Conservation (phyloP, 2,113 vertebrate species). For the Podiceps cristatus region DNA sequence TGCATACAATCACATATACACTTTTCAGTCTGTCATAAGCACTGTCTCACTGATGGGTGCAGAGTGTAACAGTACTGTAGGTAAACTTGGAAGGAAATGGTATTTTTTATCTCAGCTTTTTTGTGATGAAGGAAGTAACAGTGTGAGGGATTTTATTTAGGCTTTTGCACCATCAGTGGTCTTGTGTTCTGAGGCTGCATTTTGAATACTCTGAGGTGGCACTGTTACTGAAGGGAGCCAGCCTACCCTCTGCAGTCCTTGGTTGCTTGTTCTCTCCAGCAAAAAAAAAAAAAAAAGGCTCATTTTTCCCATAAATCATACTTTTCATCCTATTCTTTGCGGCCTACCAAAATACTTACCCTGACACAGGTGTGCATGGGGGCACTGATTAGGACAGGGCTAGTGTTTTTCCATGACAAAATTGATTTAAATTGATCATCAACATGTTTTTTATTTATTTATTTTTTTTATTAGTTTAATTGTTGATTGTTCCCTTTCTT, state of each 20-base stretch:
- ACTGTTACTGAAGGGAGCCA: not conserved
- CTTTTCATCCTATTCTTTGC: not conserved
- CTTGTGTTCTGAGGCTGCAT: not conserved
- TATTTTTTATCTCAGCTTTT: not conserved
- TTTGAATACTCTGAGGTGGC: not conserved
- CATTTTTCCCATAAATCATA: not conserved
- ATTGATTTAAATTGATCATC: not conserved
- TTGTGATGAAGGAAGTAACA: not conserved
- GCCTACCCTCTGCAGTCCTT: not conserved
- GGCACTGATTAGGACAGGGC: not conserved
- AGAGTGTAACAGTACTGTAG: not conserved
- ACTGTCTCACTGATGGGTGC: not conserved
- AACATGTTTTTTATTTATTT: not conserved
- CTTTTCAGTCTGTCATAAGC: not conserved
- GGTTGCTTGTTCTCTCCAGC: not conserved
- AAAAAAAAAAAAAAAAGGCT: not conserved
- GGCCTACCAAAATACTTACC: not conserved
- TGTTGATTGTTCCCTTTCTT: slow-evolving; percentile 3
- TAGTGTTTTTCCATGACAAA: not conserved
- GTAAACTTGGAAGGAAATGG: not conserved
- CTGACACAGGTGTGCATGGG: not conserved
- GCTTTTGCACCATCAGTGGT: not conserved
- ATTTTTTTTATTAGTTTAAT: not conserved
- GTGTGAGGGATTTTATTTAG: not conserved
- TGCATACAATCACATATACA: fast-evolving